These are phyloP conservation scores for Phortica magna DNA, from an alignment of 2,888 invertebrate species.

Conservation along the genomic window DNA sequence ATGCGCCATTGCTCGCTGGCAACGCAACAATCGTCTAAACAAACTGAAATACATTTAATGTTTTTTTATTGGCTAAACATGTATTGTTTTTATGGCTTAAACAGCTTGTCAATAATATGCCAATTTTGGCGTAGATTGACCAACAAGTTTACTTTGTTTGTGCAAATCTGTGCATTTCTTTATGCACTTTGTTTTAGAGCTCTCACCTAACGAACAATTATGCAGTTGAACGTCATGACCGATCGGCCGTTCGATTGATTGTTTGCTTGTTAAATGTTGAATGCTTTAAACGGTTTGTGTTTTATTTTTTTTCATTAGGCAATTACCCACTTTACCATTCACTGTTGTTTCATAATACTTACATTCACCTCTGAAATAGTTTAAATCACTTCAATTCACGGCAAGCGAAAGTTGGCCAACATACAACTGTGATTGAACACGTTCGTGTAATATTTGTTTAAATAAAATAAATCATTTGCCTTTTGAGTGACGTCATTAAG, in stretches of 20 bases:
- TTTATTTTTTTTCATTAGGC: neutral
- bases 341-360: slow-evolving; percentile 16
- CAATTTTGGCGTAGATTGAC: too few relatives aligned
- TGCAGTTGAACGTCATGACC: too few relatives aligned
- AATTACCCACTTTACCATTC: neutral
- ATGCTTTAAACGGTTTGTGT: too few relatives aligned
- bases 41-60: neutral
- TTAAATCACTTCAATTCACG: neutral
- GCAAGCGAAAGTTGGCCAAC: slow-evolving; percentile 21
- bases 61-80: neutral
- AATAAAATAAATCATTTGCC: neutral
- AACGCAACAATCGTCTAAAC: neutral
- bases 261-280: neutral
- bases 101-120: too few relatives aligned
- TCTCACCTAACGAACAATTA: too few relatives aligned
- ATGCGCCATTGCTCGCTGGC: neutral
- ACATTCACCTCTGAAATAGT: slow-evolving; percentile 10
- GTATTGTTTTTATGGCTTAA: neutral
- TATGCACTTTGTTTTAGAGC: too few relatives aligned
- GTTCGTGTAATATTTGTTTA: neutral
- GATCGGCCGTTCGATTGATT: neutral
- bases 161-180: too few relatives aligned
- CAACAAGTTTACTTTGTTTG: too few relatives aligned
- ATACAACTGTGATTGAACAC: neutral
- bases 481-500: neutral